Evolutionary conservation across 2,113 vertebrate genomes (phyloP).

Genomic region (Geococcyx californianus): DNA sequence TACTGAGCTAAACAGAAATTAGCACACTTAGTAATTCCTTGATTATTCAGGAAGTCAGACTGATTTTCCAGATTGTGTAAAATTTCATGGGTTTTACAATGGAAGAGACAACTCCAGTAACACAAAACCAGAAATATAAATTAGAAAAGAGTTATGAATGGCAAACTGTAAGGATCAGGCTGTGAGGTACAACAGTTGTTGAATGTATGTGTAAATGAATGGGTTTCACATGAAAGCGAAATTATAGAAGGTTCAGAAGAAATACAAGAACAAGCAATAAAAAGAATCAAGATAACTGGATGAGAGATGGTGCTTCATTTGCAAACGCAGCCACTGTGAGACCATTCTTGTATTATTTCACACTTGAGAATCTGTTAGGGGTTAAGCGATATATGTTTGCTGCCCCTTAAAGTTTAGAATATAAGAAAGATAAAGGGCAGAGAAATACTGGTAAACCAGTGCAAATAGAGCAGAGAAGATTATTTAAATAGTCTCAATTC

Average conservation of each 20-base stretch:
- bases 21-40: background rate
- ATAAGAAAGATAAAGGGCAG: background rate
- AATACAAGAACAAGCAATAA: slow-evolving; percentile 5
- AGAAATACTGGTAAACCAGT: background rate
- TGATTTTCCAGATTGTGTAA: background rate
- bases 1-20: background rate
- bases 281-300: background rate
- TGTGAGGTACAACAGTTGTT: background rate
- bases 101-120: background rate
- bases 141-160: background rate
- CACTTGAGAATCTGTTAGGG: background rate
- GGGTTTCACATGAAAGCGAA: background rate
- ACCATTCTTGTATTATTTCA: background rate
- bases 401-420: background rate
- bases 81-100: background rate
- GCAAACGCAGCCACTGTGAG: background rate
- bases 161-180: background rate
- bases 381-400: background rate
- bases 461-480: background rate
- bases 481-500: background rate
- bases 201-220: background rate
- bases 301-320: background rate
- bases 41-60: background rate
- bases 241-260: background rate
- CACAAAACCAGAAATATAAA: background rate